Base-by-base conservation (phyloP, 1,140 invertebrate species). In the Hyphantria cunea region DNA sequence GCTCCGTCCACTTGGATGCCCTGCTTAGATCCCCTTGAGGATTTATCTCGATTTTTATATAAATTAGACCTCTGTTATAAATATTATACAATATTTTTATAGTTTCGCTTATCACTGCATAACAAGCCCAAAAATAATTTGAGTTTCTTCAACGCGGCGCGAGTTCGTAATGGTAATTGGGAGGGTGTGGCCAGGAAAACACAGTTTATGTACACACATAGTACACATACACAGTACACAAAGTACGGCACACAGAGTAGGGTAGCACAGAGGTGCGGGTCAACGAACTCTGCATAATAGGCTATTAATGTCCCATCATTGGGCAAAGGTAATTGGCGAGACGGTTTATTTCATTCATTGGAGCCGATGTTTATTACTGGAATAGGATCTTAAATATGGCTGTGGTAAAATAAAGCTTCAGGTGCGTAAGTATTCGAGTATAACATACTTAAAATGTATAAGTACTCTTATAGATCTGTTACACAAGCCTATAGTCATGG, bases 151-250 rank as follows among this genome's bases (percentile, higher is more conserved):
- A 72, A 80, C 64, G 71, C 73, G 72, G 67, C 73, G 82, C 72
- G 70, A 77, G 72, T 64, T 66, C 73, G 78, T 83, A 78, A 83
- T 80, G 76, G 76, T 84, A 84, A 84, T 84, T 84, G 84, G 48
- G 64, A 50, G 78, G 81, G 83, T 73, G 83, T 82, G 78, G 73
- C 71, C 68, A 63, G 59, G 60, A 59, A 67, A 67, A 67, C 64
- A 77, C 59, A 62, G 66, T 74, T 70, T 72, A 66, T 61, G 68
- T 63, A 68, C 70, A 50, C 48, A 64, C 37, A 55, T 17, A 55
- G 13, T 32, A 13, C 37, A 34, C 12, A 6, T 34, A 60, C 45
- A 45, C 53, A 32, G 45, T 47, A 56, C 53, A 48, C 13, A 39
- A 11, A 37, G 33, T 32, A 41, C 11, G 10, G 17, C n/a, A 9